Base-by-base conservation (phyloP, 92 coral and sea anemone species). In the Phenganax stokvisi region DNA sequence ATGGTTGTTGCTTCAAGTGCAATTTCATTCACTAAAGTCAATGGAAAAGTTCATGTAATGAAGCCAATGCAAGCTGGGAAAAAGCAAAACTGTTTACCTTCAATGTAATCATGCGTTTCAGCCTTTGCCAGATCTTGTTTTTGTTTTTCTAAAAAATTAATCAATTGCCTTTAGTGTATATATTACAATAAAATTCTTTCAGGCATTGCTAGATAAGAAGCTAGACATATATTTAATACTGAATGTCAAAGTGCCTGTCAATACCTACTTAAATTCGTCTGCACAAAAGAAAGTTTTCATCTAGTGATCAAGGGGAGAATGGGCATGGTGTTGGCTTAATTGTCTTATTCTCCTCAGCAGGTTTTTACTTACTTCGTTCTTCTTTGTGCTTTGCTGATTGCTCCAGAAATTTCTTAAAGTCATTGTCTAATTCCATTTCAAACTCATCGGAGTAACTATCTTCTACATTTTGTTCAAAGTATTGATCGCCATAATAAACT, bases 381-480 rank as follows among this genome's bases (percentile, higher is more conserved):
- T 88, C 80, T 77, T 91, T 94, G 87, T 94, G 97, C 71, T 79
- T 86, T 67, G 88, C 89, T 72, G 98, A 94, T 72, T 94, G 92
- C 83, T 91, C 93, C 28, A 94, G 91, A 74, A 94, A 94, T 57
- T 89, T 89, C 55, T 85, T 87, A 74, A 94, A 94, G 13, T 84
- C 71, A 65, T 91, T 90, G 81, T 94, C 89, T 31, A 94, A 86
- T 85, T 94, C 97, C 84, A 94, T 83, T 59, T 82, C 85, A 72
- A 87, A 81, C 11, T 81, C 84, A 65, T 80, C 86, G 27, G 27
- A 77, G 51, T 74, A 75, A 17, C 74, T 72, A 54, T 20, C 30
- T 55, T 51, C 54, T 25, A 56, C 71, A 56, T 74, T 27, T 10
- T n/a, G 44, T 31, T 68, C 71, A 29, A 66, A 76, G 37, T 70